Evolutionary conservation across 2,113 vertebrate genomes (phyloP).

Genomic region (Phylloscopus whistleri): DNA sequence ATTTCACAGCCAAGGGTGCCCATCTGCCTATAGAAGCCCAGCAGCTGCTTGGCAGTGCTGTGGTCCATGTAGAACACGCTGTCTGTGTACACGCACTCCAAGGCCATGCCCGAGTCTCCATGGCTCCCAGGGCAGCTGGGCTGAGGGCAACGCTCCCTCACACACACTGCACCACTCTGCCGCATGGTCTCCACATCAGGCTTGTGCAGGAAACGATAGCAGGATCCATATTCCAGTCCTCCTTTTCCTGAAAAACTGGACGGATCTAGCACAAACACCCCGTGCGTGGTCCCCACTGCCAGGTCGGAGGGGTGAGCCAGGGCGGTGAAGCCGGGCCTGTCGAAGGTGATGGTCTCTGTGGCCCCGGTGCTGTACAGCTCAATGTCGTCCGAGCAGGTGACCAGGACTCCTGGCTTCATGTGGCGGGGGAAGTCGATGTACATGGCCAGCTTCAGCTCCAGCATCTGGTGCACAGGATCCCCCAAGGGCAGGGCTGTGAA

Average conservation of each 20-base stretch:
- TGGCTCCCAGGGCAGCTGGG: neutral
- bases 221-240: constrained; percentile 75
- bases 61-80: constrained; percentile 89
- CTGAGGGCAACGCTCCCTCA: neutral
- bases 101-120: neutral
- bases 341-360: constrained; percentile 70
- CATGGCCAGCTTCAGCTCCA: constrained; percentile 93
- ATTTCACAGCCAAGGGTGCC: constrained; percentile 83
- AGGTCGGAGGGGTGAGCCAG: constrained; percentile 88
- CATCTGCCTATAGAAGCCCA: constrained; percentile 77
- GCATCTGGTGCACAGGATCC: constrained; percentile 87
- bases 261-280: constrained; percentile 87
- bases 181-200: constrained; percentile 81
- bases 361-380: constrained; percentile 82
- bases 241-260: neutral
- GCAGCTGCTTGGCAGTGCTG: constrained; percentile 67
- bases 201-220: constrained; percentile 88
- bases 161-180: constrained; percentile 73
- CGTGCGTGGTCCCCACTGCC: constrained; percentile 83
- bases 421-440: constrained; percentile 88
- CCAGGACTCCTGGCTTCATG: constrained; percentile 88
- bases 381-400: constrained; percentile 90
- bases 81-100: constrained; percentile 88
- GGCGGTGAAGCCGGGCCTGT: constrained; percentile 87
- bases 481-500: constrained; percentile 88